Evolutionary conservation across 2,113 vertebrate genomes (phyloP).

Genomic region (Pachypanchax playfairii): DNA sequence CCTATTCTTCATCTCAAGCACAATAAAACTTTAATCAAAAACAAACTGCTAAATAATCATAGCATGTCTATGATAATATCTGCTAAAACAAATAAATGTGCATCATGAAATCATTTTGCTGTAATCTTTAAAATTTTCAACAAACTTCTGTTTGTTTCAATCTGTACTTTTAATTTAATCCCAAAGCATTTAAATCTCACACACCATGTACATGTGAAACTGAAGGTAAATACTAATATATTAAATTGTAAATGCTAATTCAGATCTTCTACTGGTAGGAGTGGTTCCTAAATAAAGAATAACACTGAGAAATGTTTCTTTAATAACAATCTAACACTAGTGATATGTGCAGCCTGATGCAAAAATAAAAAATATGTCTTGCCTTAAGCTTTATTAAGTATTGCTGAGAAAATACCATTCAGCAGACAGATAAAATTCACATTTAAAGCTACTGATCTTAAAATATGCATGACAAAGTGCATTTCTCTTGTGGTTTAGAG

Average conservation of each 20-base stretch:
- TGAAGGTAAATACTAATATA: no score
- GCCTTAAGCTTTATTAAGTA: constrained; percentile 7
- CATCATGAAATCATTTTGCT: no score
- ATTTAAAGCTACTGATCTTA: constrained; percentile 24
- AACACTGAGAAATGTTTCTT: constrained; percentile 14
- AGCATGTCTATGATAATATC: no score
- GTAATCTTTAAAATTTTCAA: no score
- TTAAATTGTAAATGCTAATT: neutral
- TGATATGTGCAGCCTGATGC: constrained; percentile 5
- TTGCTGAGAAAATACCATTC: constrained; percentile 18
- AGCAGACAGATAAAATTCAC: constrained; percentile 11
- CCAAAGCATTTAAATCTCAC: no score
- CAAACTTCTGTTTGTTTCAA: no score
- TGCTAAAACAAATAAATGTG: no score
- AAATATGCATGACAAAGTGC: constrained; percentile 1
- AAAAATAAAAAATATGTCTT: neutral
- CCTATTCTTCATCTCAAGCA: no score
- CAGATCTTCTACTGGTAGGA: neutral
- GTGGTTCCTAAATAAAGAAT: constrained; percentile 8
- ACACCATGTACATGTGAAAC: no score
- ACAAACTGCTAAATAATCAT: no score
- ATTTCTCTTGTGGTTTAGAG: constrained; percentile 46
- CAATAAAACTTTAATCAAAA: no score
- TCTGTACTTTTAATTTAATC: no score
- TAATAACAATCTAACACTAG: constrained; percentile 12